Percentiles rank a stretch among this genome's conserved stretches.
These are phyloP conservation scores for Coboldia fuscipes DNA, from an alignment of 1,140 invertebrate species.

Conservation along the genomic window DNA sequence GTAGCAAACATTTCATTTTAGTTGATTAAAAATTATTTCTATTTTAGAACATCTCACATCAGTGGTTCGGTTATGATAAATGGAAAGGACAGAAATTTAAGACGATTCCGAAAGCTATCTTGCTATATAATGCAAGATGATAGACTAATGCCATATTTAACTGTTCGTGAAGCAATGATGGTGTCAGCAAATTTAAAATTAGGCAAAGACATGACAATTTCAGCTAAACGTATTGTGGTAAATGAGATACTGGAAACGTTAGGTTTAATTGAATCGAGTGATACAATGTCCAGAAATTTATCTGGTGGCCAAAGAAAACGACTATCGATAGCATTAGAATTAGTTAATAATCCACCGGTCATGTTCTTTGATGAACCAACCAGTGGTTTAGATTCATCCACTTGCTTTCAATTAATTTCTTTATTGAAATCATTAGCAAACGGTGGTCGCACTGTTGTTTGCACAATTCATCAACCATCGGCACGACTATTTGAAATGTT, in stretches of 20 bases:
- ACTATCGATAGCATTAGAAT: constrained; percentile 68
- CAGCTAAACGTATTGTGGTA: constrained; percentile 57
- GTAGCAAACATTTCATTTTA: background rate
- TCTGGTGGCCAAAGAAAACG: constrained; percentile 87
- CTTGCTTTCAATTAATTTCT: constrained; percentile 77
- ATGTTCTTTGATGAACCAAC: constrained; percentile 97
- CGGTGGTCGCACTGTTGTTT: constrained; percentile 72
- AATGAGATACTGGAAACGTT: constrained; percentile 69
- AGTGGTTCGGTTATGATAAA: constrained; percentile 63
- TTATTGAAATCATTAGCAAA: constrained; percentile 54
- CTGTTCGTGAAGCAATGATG: constrained; percentile 73
- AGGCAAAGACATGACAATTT: constrained; percentile 49
- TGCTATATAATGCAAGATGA: constrained; percentile 97
- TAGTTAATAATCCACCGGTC: constrained; percentile 79
- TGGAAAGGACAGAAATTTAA: constrained; percentile 61
- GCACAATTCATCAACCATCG: constrained; percentile 93
- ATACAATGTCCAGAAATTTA: constrained; percentile 57
- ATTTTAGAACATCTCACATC: constrained; percentile 45
- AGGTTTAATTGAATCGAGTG: constrained; percentile 42
- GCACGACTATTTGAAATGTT: constrained; percentile 91
- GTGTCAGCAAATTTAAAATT: constrained; percentile 83
- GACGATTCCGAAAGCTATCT: constrained; percentile 75
- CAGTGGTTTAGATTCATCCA: constrained; percentile 82
- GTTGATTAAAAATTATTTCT: background rate
- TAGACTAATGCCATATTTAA: constrained; percentile 67